These are phyloP conservation scores for Dyspetes luteomarginatus DNA, from an alignment of 2,888 invertebrate genomes.

Conservation along the genomic window DNA sequence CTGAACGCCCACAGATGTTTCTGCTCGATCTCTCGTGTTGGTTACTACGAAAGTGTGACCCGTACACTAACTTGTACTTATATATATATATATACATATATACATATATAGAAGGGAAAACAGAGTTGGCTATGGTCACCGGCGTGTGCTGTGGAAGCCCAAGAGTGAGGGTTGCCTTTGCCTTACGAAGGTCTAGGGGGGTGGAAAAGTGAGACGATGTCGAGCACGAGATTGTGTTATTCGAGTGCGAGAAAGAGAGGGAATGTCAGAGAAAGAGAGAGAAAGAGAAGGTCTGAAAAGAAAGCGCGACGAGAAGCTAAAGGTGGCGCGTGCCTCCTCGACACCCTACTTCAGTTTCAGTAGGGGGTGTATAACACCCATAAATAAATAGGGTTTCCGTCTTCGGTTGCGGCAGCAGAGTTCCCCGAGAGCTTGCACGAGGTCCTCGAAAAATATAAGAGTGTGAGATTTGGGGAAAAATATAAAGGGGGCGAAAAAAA, in stretches of 20 bases:
- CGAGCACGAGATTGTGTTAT: conserved; percentile 46
- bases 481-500: conserved; percentile 32
- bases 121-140: conserved; percentile 28
- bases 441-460: conserved; percentile 51
- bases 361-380: conserved; percentile 77
- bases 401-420: conserved; percentile 75
- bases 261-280: conserved; percentile 30
- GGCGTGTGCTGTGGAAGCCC: conserved; percentile 45
- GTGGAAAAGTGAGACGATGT: conserved; percentile 67
- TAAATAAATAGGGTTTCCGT: conserved; percentile 82
- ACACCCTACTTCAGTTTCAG: conserved; percentile 79
- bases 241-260: conserved; percentile 51
- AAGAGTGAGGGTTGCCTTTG: conserved; percentile 48
- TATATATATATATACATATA: conserved; percentile 1
- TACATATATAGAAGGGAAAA: not conserved
- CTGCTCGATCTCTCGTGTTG: conserved; percentile 52
- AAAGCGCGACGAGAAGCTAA: conserved; percentile 59
- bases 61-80: conserved; percentile 25
- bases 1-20: conserved; percentile 68
- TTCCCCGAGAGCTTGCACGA: conserved; percentile 41
- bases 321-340: conserved; percentile 78
- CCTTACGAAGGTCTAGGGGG: conserved; percentile 58
- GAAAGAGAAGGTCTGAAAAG: conserved; percentile 52
- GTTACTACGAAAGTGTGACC: conserved; percentile 63
- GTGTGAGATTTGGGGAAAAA: conserved; percentile 22